Conservation (phyloP, 2,888 invertebrate genomes). For the Dynastes grantii region DNA sequence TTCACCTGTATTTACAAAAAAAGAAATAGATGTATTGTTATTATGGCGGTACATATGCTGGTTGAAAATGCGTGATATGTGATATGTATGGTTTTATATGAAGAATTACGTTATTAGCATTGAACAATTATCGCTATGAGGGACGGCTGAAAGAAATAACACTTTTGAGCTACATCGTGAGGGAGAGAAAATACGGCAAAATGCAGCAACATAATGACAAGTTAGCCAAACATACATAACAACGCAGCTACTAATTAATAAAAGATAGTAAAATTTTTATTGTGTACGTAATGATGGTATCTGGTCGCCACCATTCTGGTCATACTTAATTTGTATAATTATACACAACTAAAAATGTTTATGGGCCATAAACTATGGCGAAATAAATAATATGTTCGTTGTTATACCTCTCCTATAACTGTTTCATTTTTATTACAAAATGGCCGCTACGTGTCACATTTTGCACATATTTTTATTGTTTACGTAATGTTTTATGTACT, state of each 20-base stretch:
- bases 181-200: not conserved
- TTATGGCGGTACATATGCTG: not conserved
- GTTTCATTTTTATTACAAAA: constrained; percentile 64
- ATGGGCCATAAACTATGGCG: constrained; percentile 66
- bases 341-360: constrained; percentile 67
- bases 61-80: too few relatives aligned
- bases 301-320: constrained; percentile 51
- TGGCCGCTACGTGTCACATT: constrained; percentile 64
- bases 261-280: constrained; percentile 59
- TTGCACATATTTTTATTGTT: constrained; percentile 53
- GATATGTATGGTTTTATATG: too few relatives aligned
- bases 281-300: constrained; percentile 58
- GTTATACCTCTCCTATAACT: constrained; percentile 60
- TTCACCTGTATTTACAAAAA: too few relatives aligned
- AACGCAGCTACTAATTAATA: constrained; percentile 44
- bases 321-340: constrained; percentile 68
- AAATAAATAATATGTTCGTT: constrained; percentile 67
- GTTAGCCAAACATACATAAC: constrained; percentile 22
- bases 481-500: constrained; percentile 44
- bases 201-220: not conserved
- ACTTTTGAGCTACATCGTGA: not conserved
- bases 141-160: not conserved
- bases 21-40: not conserved
- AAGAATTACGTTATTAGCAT: not conserved
- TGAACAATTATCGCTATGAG: not conserved